Evolutionary conservation across 1,140 invertebrate species (phyloP).

Genomic region (Notospermus geniculatus): DNA sequence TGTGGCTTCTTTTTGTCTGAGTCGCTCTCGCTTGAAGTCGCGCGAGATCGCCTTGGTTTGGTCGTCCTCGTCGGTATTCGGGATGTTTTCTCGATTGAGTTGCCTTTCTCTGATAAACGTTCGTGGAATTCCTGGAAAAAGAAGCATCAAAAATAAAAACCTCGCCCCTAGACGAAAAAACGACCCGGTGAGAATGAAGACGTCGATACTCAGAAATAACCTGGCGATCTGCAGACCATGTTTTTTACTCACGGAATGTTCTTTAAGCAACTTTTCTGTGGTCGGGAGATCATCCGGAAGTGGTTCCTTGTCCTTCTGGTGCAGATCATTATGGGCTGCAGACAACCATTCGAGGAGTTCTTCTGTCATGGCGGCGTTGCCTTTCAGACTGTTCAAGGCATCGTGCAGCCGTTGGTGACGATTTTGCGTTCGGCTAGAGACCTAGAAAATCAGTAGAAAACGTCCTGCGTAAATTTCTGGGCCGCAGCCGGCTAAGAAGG

Average conservation of each 20-base stretch:
- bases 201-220: no score
- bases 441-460: constrained; percentile 12
- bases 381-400: constrained; percentile 60
- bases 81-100: neutral
- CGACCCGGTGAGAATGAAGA: neutral
- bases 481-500: no score
- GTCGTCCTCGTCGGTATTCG: neutral
- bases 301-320: constrained; percentile 84
- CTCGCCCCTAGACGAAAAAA: no score
- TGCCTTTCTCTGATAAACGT: constrained; percentile 42
- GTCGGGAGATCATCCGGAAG: constrained; percentile 64
- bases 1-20: neutral
- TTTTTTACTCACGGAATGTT: constrained; percentile 46
- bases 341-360: constrained; percentile 89
- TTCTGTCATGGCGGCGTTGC: constrained; percentile 71
- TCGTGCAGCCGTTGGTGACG: constrained; percentile 83
- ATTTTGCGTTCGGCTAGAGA: constrained; percentile 58
- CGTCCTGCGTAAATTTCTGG: neutral
- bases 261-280: constrained; percentile 50
- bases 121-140: constrained; percentile 51
- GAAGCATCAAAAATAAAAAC: neutral
- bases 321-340: constrained; percentile 81
- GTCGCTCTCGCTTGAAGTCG: neutral
- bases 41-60: neutral
- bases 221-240: no score